Conservation (phyloP, 2,888 invertebrate species). For the Oxytorus armatus region DNA sequence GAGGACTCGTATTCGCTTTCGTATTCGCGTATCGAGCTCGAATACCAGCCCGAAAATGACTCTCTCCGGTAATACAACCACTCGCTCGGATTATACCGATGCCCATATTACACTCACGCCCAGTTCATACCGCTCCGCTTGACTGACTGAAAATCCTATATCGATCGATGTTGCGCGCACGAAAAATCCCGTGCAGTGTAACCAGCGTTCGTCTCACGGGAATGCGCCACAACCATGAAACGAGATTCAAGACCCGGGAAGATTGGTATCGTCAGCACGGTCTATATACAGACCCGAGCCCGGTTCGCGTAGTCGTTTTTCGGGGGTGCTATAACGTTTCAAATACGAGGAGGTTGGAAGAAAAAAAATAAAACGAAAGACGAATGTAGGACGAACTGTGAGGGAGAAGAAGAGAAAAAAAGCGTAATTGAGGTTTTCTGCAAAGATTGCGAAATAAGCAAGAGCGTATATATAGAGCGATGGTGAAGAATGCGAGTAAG, state of each 20-base stretch:
- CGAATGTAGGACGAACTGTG: too few species aligned
- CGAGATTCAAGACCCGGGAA: not conserved
- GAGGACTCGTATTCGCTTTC: constrained; percentile 23
- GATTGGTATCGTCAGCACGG: too few species aligned
- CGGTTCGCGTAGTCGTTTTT: too few species aligned
- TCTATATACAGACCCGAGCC: too few species aligned
- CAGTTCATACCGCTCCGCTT: not conserved
- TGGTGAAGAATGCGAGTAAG: too few species aligned
- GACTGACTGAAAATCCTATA: not conserved
- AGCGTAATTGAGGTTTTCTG: too few species aligned
- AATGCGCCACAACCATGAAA: constrained; percentile 4
- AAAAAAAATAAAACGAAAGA: too few species aligned
- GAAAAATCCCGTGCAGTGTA: constrained; percentile 13
- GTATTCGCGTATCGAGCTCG: constrained; percentile 52
- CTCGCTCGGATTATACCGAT: not conserved
- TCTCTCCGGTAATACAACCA: constrained; percentile 30
- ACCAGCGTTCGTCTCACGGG: not conserved
- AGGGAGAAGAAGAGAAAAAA: too few species aligned
- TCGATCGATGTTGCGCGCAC: not conserved
- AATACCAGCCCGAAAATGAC: constrained; percentile 43
- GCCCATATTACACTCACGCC: not conserved
- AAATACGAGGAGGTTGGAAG: too few species aligned
- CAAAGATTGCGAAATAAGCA: too few species aligned
- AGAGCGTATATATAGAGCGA: too few species aligned
- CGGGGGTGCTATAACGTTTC: too few species aligned